phyloP scores from a whole-genome alignment of 1,140 invertebrate genomes.

The Yoshiicerus persimilis region DNA sequence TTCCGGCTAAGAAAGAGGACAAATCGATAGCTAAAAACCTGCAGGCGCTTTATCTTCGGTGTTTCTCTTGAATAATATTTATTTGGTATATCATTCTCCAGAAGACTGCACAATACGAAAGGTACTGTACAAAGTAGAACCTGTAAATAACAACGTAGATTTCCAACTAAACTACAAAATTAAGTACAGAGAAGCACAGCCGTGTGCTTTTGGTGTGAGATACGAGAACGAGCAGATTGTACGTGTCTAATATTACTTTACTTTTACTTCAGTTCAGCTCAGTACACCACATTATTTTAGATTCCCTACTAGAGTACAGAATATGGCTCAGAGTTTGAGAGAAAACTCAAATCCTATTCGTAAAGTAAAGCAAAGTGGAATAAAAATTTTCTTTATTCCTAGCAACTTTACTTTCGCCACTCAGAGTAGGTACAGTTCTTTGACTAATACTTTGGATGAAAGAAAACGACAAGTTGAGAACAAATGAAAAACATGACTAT shows the following conservation, averaged over 20 bases:
- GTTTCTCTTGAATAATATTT: background rate
- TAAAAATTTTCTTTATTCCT: background rate
- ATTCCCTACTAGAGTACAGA: background rate
- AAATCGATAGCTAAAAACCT: constrained; percentile 10
- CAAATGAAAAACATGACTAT: background rate
- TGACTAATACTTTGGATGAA: background rate
- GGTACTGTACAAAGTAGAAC: background rate
- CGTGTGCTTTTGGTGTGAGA: background rate
- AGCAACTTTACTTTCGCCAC: background rate
- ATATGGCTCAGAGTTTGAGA: background rate
- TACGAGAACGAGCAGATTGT: background rate
- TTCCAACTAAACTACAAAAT: background rate
- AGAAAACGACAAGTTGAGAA: background rate
- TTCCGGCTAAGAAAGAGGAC: background rate
- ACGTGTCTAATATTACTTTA: constrained; percentile 1
- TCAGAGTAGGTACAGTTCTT: background rate
- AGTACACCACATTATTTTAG: background rate
- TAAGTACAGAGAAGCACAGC: background rate
- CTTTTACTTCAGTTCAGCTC: background rate
- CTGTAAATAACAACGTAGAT: background rate
- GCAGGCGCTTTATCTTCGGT: background rate
- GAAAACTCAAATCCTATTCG: background rate
- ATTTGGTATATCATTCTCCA: background rate
- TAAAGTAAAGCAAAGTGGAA: background rate
- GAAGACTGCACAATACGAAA: background rate